Conservation (phyloP, 2,888 invertebrate species). For the Sminthurinus aureus region DNA sequence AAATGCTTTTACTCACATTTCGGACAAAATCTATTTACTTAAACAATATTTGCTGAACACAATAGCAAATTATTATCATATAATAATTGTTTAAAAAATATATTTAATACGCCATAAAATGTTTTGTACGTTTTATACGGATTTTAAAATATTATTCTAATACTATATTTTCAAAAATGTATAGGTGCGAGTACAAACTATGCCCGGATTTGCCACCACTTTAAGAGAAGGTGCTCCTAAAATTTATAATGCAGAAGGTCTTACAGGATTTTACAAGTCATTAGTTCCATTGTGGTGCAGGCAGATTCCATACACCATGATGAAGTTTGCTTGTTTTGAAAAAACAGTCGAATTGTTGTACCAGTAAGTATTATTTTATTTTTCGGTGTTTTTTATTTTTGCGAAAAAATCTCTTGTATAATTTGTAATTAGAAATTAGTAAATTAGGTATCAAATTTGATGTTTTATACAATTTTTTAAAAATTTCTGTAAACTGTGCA, state of each 20-base stretch:
- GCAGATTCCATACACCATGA: slow-evolving; percentile 99
- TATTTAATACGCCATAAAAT: too few species aligned
- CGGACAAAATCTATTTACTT: slow-evolving; percentile 26
- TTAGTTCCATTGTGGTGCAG: slow-evolving; percentile 95
- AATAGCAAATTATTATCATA: neutral
- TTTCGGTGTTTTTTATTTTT: too few species aligned
- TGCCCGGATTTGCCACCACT: slow-evolving; percentile 88
- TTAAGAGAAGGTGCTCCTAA: slow-evolving; percentile 91
- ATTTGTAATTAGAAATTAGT: too few species aligned
- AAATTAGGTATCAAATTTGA: too few species aligned
- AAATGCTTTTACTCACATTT: slow-evolving; percentile 15
- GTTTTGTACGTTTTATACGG: neutral
- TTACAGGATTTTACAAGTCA: slow-evolving; percentile 93
- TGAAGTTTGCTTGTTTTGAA: slow-evolving; percentile 99
- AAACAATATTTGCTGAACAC: neutral
- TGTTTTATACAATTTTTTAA: too few species aligned
- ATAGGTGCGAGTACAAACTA: slow-evolving; percentile 91
- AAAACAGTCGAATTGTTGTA: slow-evolving; percentile 93
- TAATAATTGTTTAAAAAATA: neutral
- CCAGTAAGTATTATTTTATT: too few species aligned
- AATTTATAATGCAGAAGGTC: slow-evolving; percentile 86
- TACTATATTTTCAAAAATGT: neutral
- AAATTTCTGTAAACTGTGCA: too few species aligned
- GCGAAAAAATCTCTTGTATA: too few species aligned
- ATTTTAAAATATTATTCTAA: neutral